Evolutionary conservation across 2,797 vertebrate genomes (phyloP).

Genomic region (Cyclura pinguis): DNA sequence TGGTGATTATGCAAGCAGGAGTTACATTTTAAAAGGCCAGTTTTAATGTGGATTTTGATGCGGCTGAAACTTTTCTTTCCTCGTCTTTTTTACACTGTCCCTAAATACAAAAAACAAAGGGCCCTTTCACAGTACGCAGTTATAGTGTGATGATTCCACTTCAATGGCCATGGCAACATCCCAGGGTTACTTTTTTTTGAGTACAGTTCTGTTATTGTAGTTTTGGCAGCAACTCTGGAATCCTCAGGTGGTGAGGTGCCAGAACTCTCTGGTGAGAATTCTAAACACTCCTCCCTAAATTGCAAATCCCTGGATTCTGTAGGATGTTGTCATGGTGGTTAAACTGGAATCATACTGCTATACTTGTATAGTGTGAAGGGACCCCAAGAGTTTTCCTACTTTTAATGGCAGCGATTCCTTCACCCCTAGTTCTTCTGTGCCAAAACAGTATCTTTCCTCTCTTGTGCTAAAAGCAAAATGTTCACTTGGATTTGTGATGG

Average conservation of each 20-base stretch:
- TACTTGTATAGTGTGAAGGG: too few species aligned
- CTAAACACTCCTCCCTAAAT: too few species aligned
- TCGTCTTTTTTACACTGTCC: background rate
- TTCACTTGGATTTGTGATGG: background rate
- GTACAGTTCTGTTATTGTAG: too few species aligned
- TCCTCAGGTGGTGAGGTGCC: background rate
- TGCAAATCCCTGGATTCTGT: too few species aligned
- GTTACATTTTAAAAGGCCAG: background rate
- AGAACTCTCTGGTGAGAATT: too few species aligned
- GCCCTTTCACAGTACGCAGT: too few species aligned
- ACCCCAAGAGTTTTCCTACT: background rate
- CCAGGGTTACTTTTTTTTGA: too few species aligned
- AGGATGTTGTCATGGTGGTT: too few species aligned
- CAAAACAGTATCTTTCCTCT: background rate
- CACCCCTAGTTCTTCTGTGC: background rate
- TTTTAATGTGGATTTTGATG: background rate
- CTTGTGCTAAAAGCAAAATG: background rate
- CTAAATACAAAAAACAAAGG: background rate
- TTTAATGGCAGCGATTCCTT: background rate
- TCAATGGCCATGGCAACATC: background rate
- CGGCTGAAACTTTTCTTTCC: background rate
- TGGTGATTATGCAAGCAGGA: background rate
- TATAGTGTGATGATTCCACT: too few species aligned
- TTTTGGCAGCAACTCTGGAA: too few species aligned
- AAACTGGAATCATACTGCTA: too few species aligned